phyloP scores from a whole-genome alignment of 2,113 vertebrate genomes.

The Stictonetta naevosa region DNA sequence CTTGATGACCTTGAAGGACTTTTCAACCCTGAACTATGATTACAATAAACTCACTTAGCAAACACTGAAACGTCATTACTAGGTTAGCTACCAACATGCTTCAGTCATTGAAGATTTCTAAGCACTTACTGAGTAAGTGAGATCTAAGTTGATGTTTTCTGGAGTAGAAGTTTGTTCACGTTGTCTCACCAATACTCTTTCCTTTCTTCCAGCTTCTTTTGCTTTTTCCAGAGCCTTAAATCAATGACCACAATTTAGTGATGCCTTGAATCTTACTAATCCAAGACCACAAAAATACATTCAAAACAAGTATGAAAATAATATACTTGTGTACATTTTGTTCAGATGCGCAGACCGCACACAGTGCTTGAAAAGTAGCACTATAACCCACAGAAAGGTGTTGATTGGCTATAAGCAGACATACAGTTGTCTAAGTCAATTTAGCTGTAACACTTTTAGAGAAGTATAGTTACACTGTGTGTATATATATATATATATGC shows the following conservation, averaged over 20 bases:
- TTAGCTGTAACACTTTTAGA: background rate
- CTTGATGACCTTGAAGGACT: background rate
- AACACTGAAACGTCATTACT: background rate
- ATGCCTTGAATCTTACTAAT: background rate
- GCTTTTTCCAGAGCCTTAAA: conserved; percentile 93
- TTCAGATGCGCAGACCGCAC: background rate
- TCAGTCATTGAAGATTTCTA: background rate
- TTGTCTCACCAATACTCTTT: conserved; percentile 89
- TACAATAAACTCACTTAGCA: background rate
- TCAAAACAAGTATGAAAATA: background rate
- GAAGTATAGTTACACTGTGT: background rate
- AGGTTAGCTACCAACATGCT: background rate
- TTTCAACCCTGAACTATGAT: background rate
- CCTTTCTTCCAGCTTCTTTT: conserved; percentile 95
- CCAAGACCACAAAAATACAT: background rate
- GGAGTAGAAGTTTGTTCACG: conserved; percentile 85
- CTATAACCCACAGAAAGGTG: background rate
- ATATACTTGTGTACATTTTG: background rate
- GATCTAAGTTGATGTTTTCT: conserved; percentile 91
- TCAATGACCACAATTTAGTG: conserved; percentile 23
- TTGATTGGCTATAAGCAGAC: background rate
- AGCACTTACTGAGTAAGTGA: conserved; percentile 92
- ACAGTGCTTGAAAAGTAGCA: background rate
- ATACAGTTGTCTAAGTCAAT: background rate
- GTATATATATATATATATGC: background rate